Evolutionary conservation across 2,113 vertebrate genomes (phyloP).

Genomic region (Chrysemys picta): DNA sequence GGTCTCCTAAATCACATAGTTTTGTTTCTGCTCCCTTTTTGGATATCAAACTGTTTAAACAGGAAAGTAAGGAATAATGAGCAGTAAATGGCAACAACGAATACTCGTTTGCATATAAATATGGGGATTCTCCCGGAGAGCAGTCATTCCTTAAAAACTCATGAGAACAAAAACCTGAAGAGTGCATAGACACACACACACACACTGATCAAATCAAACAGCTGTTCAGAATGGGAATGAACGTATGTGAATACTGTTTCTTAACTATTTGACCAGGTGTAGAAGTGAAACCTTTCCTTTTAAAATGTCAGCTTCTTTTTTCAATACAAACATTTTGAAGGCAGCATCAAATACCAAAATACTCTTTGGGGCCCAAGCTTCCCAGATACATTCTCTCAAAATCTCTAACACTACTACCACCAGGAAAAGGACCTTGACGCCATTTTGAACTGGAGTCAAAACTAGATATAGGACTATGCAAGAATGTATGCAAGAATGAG

Average conservation of each 20-base stretch:
- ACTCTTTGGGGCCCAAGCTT: background rate
- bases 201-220: background rate
- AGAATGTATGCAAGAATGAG: background rate
- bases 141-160: rapidly evolving
- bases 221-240: background rate
- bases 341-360: background rate
- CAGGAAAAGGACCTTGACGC: background rate
- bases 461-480: background rate
- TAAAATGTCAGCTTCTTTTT: background rate
- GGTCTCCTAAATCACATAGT: background rate
- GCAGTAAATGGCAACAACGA: background rate
- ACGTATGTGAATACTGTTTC: background rate
- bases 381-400: background rate
- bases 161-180: background rate
- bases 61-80: background rate
- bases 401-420: background rate
- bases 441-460: background rate
- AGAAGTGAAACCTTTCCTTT: background rate
- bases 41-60: background rate
- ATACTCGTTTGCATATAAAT: background rate
- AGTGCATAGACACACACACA: rapidly evolving
- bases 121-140: background rate
- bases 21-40: conserved; percentile 1
- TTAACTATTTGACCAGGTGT: background rate
- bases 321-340: background rate